Conservation (phyloP, 2,797 vertebrate genomes). For the Novumbra hubbsi region DNA sequence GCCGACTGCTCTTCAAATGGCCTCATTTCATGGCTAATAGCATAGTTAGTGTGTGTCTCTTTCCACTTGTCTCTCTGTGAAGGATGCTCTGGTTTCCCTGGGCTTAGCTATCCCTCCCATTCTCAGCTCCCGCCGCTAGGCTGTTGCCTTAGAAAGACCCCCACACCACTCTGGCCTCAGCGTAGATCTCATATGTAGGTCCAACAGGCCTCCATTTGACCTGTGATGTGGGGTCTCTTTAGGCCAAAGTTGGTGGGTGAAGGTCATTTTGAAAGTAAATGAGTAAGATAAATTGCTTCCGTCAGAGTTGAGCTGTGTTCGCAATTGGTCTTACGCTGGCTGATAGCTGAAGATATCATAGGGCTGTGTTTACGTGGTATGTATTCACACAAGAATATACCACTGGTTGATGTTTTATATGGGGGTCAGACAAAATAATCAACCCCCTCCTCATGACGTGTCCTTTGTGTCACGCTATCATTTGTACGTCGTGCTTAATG, state of each 20-base stretch:
- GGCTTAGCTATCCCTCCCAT: background rate
- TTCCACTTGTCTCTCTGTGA: constrained; percentile 35
- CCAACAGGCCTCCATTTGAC: background rate
- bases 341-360: background rate
- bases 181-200: background rate
- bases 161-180: background rate
- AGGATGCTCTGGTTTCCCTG: constrained; percentile 34
- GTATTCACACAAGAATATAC: background rate
- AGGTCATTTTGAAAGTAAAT: constrained; percentile 50
- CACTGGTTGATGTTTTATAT: background rate
- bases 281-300: constrained; percentile 45
- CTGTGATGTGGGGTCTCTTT: background rate
- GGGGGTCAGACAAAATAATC: background rate
- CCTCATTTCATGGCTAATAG: constrained; percentile 35
- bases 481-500: too few relatives aligned
- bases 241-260: constrained; percentile 21
- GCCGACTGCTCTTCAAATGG: constrained; percentile 15
- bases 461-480: background rate
- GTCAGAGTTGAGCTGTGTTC: constrained; percentile 38
- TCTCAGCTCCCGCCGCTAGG: background rate
- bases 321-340: constrained; percentile 1
- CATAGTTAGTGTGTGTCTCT: constrained; percentile 23
- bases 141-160: background rate
- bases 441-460: background rate
- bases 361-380: background rate